Base-by-base conservation (phyloP, 2,113 vertebrate species). In the Limnothrissa miodon region DNA sequence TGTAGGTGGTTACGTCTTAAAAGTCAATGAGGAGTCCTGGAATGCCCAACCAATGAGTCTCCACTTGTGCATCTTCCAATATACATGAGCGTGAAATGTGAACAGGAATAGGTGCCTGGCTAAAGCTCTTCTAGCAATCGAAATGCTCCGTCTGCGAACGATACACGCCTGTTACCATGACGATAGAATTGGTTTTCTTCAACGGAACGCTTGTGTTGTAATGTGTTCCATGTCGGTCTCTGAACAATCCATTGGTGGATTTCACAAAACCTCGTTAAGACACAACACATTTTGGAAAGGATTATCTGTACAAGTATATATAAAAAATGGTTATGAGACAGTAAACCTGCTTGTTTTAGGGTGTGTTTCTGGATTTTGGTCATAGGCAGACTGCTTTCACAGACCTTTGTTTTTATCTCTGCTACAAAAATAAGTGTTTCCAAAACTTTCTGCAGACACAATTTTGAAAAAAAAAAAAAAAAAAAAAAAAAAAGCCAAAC, bases 311-410 rank as follows among this genome's bases (percentile, higher is more conserved):
- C 82, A 89, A 81, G 83, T 74, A 42, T 51, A 45, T 92, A 94
- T 88, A 92, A 82, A 92, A 70, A 89, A 80, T 85, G 83, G 83
- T 90, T 88, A 90, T 87, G 91, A 93, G 93, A 93, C 89, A 88
- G 51, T 83, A 74, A 83, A 86, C 74, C 56, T 84, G 48, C 81
- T 53, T 29, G 25, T 62, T 33, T 83, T 42, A 42, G 4, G 29
- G 33, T 74, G 36, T 74, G 39, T 88, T 90, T 39, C 85, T 48
- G n/a, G 83, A 92, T 86, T 74, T 89, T 89, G 39, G 62, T 91
- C 82, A 79, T 48, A 53, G 45, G 56, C 83, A 7, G 81, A 83
- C 44, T 82, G 46, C 39, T 42, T 83, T 81, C 42, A 74, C 19
- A 0, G 79, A 74, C 48, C 0, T 21, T 81, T 80, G 5, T 2